A percentile compares a stretch with the other conserved stretches of the same genome.
Conservation (phyloP, 2,888 invertebrate genomes). For the Spisula subtruncata region DNA sequence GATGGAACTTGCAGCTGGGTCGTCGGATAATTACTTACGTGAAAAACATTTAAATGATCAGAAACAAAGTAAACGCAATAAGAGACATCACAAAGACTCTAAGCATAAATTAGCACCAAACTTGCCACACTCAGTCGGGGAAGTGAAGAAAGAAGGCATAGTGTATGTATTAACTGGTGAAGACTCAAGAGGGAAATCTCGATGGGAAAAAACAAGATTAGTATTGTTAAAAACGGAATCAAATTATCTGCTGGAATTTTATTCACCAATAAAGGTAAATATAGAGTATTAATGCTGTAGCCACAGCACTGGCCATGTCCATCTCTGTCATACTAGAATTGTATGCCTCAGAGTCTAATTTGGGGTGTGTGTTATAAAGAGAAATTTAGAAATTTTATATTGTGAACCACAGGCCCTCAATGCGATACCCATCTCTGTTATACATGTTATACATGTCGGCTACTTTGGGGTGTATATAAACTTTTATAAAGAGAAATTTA, state of each 20-base stretch:
- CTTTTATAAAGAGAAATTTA: too few relatives aligned
- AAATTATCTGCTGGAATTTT: constrained; percentile 98
- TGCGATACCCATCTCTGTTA: too few relatives aligned
- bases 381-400: too few relatives aligned
- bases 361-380: too few relatives aligned
- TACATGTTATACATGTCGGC: too few relatives aligned
- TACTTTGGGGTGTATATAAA: too few relatives aligned
- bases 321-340: too few relatives aligned
- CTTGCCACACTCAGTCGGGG: constrained; percentile 62
- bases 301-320: too few relatives aligned
- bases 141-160: constrained; percentile 93
- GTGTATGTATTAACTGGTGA: constrained; percentile 97
- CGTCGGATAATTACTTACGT: constrained; percentile 71
- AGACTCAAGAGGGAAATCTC: constrained; percentile 92
- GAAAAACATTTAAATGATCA: constrained; percentile 76
- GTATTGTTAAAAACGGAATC: constrained; percentile 96
- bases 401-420: too few relatives aligned
- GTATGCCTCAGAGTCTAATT: too few relatives aligned
- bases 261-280: constrained; percentile 95
- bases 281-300: background rate
- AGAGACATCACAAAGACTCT: constrained; percentile 67
- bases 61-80: constrained; percentile 73
- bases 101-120: constrained; percentile 57
- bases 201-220: constrained; percentile 97
- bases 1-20: constrained; percentile 90